These are phyloP conservation scores for Rhinolophus ferrumequinum DNA, from an alignment of 2,113 vertebrate genomes.

Conservation along the genomic window DNA sequence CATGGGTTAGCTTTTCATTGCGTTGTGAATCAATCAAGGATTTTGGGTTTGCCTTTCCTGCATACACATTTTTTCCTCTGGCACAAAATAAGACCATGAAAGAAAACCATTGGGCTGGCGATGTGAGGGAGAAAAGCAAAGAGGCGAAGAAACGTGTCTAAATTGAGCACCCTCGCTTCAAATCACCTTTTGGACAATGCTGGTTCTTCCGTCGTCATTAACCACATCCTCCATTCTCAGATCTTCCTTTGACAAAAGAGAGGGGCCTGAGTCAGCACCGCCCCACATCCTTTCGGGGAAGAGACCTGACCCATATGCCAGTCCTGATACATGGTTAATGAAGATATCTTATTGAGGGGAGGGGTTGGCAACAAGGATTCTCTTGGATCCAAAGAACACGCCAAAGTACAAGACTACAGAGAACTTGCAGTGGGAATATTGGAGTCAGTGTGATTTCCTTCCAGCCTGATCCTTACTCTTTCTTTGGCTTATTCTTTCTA, in stretches of 20 bases:
- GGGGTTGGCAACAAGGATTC: not conserved
- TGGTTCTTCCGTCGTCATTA: not conserved
- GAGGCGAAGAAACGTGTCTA: not conserved
- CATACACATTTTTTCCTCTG: not conserved
- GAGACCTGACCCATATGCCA: not conserved
- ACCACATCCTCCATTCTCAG: not conserved
- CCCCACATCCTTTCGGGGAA: not conserved
- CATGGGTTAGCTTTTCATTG: constrained; percentile 33
- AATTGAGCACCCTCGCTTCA: not conserved
- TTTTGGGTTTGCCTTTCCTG: constrained; percentile 7
- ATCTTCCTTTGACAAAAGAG: not conserved
- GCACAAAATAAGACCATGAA: not conserved
- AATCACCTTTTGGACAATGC: not conserved
- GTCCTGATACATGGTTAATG: not conserved
- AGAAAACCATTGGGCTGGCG: not conserved
- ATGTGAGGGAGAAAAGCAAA: not conserved
- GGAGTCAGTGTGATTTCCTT: not conserved
- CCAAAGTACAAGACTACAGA: not conserved
- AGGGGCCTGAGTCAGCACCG: not conserved
- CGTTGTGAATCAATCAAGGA: not conserved
- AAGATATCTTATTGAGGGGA: not conserved
- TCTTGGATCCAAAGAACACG: not conserved
- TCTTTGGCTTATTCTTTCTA: not conserved
- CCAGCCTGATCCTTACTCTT: not conserved
- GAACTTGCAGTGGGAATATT: not conserved